Base-by-base conservation (phyloP, 2,113 vertebrate genomes). In the Leptobrachium leishanense region DNA sequence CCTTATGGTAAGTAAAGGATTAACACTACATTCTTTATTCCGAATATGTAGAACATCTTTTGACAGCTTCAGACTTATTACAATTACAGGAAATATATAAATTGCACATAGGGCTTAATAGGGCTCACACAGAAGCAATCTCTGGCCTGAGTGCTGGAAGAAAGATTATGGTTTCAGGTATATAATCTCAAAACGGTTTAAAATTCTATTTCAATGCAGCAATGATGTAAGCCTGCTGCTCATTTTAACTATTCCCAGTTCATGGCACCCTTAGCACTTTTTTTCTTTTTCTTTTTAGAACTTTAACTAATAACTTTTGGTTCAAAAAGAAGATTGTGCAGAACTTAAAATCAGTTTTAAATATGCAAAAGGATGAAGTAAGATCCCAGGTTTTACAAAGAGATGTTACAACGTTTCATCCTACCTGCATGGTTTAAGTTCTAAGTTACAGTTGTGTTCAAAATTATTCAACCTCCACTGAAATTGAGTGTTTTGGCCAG, bases 141-240 rank as follows among this genome's bases (percentile, higher is more conserved):
- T 74, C 4, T 59, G 40, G 67, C 74, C 70, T 67, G 50, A 39
- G 50, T 70, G 68, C 42, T 70, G 43, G n/a, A 64, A 64, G 42
- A 57, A 63, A 79, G 77, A 79, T 79, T 79, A 79, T 79, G 50
- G 70, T 44, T 79, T 79, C 62, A 79, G 77, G 40, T 74, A 39
- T 68, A 67, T 73, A 79, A 79, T 67, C 70, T 74, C 64, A 73
- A 8, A 31, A 73, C 62, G 5, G 67, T 73, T 73, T 79, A 73
- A 79, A 55, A 73, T 67, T 73, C 63, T 57, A n/a, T 79, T 70
- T 70, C 15, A 46, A 15, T 31, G 67, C 67, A 77, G 54, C 70
- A 57, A 63, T 11, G 62, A 63, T 70, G 59, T 77, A 77, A 77
- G 67, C 76, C 68, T n/a, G 11, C 59, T 70, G 75, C 13, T 71